Conservation (phyloP, 2,113 vertebrate species). For the Butorides virescens region DNA sequence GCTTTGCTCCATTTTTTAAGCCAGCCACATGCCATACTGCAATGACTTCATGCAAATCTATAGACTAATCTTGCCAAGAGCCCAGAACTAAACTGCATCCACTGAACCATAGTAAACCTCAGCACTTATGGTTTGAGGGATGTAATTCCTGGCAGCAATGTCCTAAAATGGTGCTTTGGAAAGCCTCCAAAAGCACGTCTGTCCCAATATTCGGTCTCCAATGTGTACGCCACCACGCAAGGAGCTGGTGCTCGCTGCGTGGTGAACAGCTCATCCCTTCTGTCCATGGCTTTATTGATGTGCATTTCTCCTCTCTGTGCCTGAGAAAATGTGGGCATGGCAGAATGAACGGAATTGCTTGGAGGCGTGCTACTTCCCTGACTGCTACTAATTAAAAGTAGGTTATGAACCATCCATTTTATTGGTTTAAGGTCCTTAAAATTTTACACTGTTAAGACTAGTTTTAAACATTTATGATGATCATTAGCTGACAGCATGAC, state of each 20-base stretch:
- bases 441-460: not conserved
- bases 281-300: not conserved
- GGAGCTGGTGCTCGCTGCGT: accelerated
- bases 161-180: not conserved
- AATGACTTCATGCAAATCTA: not conserved
- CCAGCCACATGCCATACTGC: not conserved
- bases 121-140: not conserved
- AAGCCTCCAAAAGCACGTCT: not conserved
- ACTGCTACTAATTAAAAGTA: not conserved
- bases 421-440: not conserved
- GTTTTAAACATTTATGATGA: not conserved
- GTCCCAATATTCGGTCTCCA: accelerated
- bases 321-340: not conserved
- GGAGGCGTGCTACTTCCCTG: not conserved
- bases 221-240: accelerated
- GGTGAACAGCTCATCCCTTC: not conserved
- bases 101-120: not conserved
- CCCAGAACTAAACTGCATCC: not conserved
- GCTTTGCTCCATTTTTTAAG: not conserved
- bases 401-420: not conserved
- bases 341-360: not conserved
- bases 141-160: not conserved
- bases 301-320: accelerated
- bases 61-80: accelerated
- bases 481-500: not conserved